Conservation (phyloP, 2,113 vertebrate genomes). For the Aegotheles bennettii region DNA sequence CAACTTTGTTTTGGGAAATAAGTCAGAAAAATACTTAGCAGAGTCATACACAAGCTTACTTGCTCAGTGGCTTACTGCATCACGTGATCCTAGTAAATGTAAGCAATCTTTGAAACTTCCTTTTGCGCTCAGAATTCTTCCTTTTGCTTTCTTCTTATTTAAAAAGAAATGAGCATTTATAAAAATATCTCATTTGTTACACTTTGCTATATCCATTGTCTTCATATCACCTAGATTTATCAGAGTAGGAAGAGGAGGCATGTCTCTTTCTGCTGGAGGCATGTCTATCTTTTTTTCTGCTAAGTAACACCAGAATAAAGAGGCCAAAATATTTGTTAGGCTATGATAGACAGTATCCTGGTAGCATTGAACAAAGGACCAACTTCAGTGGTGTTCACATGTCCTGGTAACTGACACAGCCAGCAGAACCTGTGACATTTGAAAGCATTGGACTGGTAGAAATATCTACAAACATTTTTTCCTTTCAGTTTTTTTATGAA, state of each 20-base stretch:
- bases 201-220: background rate
- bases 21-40: background rate
- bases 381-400: background rate
- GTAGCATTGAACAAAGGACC: background rate
- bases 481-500: background rate
- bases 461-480: background rate
- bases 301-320: background rate
- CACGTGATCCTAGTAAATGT: background rate
- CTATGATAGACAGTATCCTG: constrained; percentile 8
- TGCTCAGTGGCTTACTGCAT: background rate
- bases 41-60: background rate
- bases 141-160: background rate
- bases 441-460: background rate
- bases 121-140: background rate
- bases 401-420: background rate
- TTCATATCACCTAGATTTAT: background rate
- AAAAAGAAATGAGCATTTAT: background rate
- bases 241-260: background rate
- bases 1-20: background rate
- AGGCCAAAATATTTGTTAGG: background rate
- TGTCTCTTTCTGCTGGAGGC: background rate
- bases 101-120: background rate
- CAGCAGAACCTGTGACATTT: constrained; percentile 33
- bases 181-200: background rate
- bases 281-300: background rate